Base-by-base conservation (phyloP, 2,888 invertebrate species). In the Drosophila mimetica region DNA sequence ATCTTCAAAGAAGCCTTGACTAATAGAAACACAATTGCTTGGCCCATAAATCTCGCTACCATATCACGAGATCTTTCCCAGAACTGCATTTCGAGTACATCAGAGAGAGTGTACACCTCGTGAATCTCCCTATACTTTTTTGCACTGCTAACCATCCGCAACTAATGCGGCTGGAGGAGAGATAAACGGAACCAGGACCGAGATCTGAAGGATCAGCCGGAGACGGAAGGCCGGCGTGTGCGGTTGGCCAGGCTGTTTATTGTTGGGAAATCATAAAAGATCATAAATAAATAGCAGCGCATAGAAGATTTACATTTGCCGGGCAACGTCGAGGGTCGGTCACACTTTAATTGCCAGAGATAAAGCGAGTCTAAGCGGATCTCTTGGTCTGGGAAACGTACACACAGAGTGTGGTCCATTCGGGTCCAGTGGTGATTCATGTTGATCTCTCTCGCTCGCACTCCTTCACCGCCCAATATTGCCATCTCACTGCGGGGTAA, bases 331-430 rank as follows among this genome's bases (percentile, higher is more conserved):
- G 51, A 46, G 53, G 66, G 64, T 77, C 81, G 78, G 82, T 82
- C 82, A 82, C 82, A 82, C 86, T 82, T 82, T 86, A 82, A 86
- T 82, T 82, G 84, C 81, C 78, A 59, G 55, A 86, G 86, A 82
- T 82, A 82, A 84, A 80, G 84, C 81, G 64, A 71, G 73, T 53
- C 82, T 76, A 58, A 76, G 63, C 81, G 66, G 65, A 86, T 78
- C 84, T 60, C 36, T 59, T 28, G 32, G 32, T 7, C 39, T 76
- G 73, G 69, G 81, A 85, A 85, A 79, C 63, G 74, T 63, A 76
- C 51, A 76, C 51, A 86, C 71, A 67, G 53, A 55, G 60, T 47
- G 32, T 42, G 34, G 50, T 71, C 39, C 18, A 39, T 18, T 20
- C 39, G 39, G 39, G 39, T 18, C 48, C 20, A 39, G 59, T 81